Conservation (phyloP, 2,113 vertebrate species). For the Gnathonemus longibarbis region DNA sequence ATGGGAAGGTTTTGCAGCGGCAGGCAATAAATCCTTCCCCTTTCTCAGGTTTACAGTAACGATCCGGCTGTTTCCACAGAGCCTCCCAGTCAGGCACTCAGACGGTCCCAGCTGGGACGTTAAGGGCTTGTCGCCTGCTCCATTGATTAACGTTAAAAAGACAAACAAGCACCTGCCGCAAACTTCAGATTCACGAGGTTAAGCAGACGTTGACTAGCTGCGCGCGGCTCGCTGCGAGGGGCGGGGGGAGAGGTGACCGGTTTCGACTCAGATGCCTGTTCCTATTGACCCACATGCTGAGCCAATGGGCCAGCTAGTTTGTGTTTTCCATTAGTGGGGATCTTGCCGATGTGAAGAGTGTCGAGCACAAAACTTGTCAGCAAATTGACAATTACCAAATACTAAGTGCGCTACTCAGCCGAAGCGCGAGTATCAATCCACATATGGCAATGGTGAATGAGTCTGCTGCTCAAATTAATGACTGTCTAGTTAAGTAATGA, state of each 20-base stretch:
- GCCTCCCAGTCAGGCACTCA: conserved; percentile 19
- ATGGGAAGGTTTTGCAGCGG: conserved; percentile 22
- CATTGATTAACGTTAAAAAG: conserved; percentile 46
- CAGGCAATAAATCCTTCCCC: conserved; percentile 38
- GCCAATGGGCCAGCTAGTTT: not conserved
- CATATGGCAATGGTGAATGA: conserved; percentile 17
- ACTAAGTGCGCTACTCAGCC: not conserved
- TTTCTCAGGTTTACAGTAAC: conserved; percentile 42
- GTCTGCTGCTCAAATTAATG: conserved; percentile 17
- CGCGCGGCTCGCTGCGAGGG: not conserved
- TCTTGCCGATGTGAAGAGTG: not conserved
- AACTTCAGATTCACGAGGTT: conserved; percentile 41
- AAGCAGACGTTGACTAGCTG: conserved; percentile 21
- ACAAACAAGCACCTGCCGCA: conserved; percentile 36
- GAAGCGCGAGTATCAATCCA: conserved; percentile 17
- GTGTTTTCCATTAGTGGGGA: conserved; percentile 5
- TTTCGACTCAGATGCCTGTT: not conserved
- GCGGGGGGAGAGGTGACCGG: not conserved
- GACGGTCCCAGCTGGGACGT: conserved; percentile 36
- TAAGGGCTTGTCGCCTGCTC: conserved; percentile 32
- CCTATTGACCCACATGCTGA: not conserved
- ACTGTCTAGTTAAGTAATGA: not conserved
- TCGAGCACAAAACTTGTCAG: not conserved
- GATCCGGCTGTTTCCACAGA: conserved; percentile 43
- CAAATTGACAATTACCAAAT: not conserved